Base-by-base conservation (phyloP, 1,140 invertebrate species). In the Prorops nasuta region DNA sequence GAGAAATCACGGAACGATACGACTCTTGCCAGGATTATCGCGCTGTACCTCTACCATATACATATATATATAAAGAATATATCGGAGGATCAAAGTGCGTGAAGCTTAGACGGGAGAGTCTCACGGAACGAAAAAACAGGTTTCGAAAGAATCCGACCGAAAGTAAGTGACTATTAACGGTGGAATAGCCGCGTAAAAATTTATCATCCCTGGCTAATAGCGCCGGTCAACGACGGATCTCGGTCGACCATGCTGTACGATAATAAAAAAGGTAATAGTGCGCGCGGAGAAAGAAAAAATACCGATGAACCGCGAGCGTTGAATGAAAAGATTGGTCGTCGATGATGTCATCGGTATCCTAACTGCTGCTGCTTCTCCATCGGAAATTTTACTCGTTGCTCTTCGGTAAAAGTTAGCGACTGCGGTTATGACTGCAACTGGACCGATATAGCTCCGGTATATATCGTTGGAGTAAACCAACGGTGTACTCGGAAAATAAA, bases 351-450 rank as follows among this genome's bases (percentile, higher is more conserved):
- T n/a, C n/a, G n/a, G n/a, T n/a, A n/a, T n/a, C 24, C 10, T 10
- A 28, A 28, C 24, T 28, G 4, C 24, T 28, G 24, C 24, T 28
- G 24, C n/a, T n/a, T n/a, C n/a, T n/a, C n/a, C n/a, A n/a, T n/a
- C n/a, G n/a, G n/a, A n/a, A n/a, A n/a, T n/a, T n/a, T n/a, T n/a
- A n/a, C 44, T 19, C 34, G 36, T 39, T 39, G 36, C 28, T 52
- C 58, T 48, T 56, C 42, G 51, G 65, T 53, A 60, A 45, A 68
- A 63, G 67, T 63, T 67, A 60, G 68, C 62, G 60, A 45, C 59
- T 54, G 39, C 62, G 36, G n/a, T n/a, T n/a, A n/a, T n/a, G n/a
- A n/a, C n/a, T n/a, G n/a, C n/a, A n/a, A n/a, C n/a, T n/a, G n/a
- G n/a, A n/a, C n/a, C n/a, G n/a, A n/a, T n/a, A n/a, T n/a, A n/a